Evolutionary conservation across 2,888 invertebrate species (phyloP).

Genomic region (Adelognathus sp.): DNA sequence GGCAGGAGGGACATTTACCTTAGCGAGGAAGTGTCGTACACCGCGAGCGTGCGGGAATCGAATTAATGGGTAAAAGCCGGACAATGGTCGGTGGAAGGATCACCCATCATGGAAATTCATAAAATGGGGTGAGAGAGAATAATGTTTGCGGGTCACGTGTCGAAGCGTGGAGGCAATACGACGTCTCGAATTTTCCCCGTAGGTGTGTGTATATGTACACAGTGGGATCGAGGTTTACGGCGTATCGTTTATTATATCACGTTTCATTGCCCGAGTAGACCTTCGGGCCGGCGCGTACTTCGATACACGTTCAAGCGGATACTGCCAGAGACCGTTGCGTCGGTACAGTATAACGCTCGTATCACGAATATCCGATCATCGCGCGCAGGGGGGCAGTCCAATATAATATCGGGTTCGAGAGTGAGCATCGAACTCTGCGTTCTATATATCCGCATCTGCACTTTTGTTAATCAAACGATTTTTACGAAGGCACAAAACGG

Average conservation of each 20-base stretch:
- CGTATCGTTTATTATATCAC: slow-evolving; percentile 14
- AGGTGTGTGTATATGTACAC: too few relatives aligned
- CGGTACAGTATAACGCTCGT: neutral
- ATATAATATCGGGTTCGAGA: slow-evolving; percentile 16
- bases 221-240: slow-evolving; percentile 8
- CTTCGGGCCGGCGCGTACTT: neutral
- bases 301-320: neutral
- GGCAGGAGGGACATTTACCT: too few relatives aligned
- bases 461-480: slow-evolving; percentile 39
- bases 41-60: neutral
- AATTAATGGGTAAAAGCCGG: slow-evolving; percentile 11
- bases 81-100: neutral
- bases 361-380: slow-evolving; percentile 17
- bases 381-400: neutral
- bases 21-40: neutral
- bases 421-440: neutral
- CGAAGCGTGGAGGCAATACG: neutral
- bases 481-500: slow-evolving; percentile 26
- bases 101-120: too few relatives aligned
- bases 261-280: slow-evolving; percentile 9
- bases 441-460: slow-evolving; percentile 17
- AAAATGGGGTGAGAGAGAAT: slow-evolving; percentile 7
- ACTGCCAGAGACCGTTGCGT: neutral
- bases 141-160: slow-evolving; percentile 29
- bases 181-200: slow-evolving; percentile 8